phyloP scores from a whole-genome alignment of 2,113 vertebrate genomes.

The Dipodomys spectabilis region DNA sequence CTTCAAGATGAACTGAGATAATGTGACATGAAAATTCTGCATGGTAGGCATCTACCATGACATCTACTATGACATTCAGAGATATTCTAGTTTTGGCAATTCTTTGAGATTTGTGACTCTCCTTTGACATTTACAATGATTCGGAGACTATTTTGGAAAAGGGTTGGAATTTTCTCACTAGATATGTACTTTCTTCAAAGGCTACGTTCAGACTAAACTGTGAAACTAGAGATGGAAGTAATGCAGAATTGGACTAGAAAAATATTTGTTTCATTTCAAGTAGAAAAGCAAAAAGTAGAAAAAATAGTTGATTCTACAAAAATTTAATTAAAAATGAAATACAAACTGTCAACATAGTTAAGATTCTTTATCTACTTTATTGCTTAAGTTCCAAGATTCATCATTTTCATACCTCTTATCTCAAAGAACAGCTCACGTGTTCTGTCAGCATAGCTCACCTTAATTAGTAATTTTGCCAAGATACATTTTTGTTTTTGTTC shows the following conservation, averaged over 20 bases:
- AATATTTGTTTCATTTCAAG: constrained; percentile 37
- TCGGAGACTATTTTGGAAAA: constrained; percentile 79
- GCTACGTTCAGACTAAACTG: constrained; percentile 70
- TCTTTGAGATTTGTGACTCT: constrained; percentile 76
- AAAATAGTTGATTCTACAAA: neutral
- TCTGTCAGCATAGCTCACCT: neutral
- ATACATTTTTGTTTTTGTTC: neutral
- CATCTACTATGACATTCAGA: constrained; percentile 84
- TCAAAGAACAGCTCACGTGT: neutral
- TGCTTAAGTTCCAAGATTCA: neutral
- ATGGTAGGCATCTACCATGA: constrained; percentile 50
- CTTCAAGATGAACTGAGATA: constrained; percentile 82
- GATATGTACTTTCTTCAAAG: constrained; percentile 76
- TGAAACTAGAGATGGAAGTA: constrained; percentile 41
- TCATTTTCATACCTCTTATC: neutral
- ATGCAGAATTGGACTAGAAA: constrained; percentile 12
- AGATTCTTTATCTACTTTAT: neutral
- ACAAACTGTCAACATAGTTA: neutral
- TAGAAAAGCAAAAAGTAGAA: constrained; percentile 21
- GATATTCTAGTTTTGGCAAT: constrained; percentile 76
- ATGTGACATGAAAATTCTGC: constrained; percentile 78
- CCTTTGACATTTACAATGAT: constrained; percentile 84
- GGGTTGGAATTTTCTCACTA: constrained; percentile 66
- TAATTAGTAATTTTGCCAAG: constrained; percentile 25
- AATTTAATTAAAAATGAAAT: constrained; percentile 17